A percentile compares a stretch with the other conserved stretches of the same genome.
Conservation (phyloP, 1,140 invertebrate genomes). For the Gryllus bimaculatus region DNA sequence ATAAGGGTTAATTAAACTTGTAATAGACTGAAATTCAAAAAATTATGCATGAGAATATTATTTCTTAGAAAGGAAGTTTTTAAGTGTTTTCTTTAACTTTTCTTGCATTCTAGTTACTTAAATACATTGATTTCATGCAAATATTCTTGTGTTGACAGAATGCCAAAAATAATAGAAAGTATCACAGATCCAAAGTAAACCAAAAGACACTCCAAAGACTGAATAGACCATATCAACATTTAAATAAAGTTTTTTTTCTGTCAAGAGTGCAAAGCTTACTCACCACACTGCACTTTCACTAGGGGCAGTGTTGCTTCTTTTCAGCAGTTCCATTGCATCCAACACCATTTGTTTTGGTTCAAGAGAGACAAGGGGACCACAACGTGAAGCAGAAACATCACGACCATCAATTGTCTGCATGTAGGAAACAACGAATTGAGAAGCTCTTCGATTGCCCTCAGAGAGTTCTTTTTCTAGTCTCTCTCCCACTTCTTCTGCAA, state of each 20-base stretch:
- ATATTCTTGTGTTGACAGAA: too few relatives aligned
- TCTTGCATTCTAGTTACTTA: too few relatives aligned
- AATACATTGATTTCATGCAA: too few relatives aligned
- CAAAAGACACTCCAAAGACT: too few relatives aligned
- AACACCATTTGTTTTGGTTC: constrained; percentile 47
- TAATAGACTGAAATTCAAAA: too few relatives aligned
- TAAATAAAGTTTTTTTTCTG: background rate
- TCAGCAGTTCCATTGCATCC: constrained; percentile 50
- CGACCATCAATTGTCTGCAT: constrained; percentile 12
- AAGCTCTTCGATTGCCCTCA: constrained; percentile 35
- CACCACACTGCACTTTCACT: constrained; percentile 26
- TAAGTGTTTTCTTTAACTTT: too few relatives aligned
- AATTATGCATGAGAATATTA: too few relatives aligned
- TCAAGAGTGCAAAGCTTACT: background rate
- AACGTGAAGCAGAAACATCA: constrained; percentile 22
- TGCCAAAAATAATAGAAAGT: too few relatives aligned
- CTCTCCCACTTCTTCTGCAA: constrained; percentile 74
- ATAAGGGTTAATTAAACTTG: too few relatives aligned
- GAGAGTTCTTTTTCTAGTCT: constrained; percentile 70
- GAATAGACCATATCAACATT: too few relatives aligned
- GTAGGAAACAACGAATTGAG: constrained; percentile 25
- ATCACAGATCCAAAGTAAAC: too few relatives aligned
- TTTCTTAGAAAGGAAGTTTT: too few relatives aligned
- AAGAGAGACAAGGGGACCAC: constrained; percentile 41
- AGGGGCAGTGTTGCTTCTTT: constrained; percentile 43